Evolutionary conservation across 1,140 invertebrate genomes (phyloP), one percentile per base, ranked within the genome.

Genomic region (Caenorhabditis briggsae): DNA sequence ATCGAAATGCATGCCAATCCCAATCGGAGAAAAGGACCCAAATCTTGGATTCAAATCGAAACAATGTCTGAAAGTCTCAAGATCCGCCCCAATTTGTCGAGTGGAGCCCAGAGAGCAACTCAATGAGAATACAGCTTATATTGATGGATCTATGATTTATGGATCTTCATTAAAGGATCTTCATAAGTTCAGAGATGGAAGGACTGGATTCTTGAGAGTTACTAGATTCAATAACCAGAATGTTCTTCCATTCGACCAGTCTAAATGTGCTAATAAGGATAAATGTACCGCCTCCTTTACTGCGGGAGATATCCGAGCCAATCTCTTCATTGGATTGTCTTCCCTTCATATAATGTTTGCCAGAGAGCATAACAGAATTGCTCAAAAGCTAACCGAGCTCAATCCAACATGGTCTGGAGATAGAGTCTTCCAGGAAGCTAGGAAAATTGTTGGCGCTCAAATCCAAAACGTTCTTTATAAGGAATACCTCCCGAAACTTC

Each of bases 361-460:
- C 12, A 65, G 91, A 16, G 91, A 92, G 89, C 91, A 92, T 70
- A 92, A 92, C 86, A 88, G 90, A 82, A 83, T 90, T n/a, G 90
- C 90, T n/a, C 82, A 74, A 14, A 64, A 84, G 11, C 85, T 90
- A 1, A 88, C 89, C 55, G 50, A 82, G 25, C 84, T 91, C 50
- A 91, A 91, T 74, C 83, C 89, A 11, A 58, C 33, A 23, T 91
- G 90, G 90, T 89, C 48, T 59, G 91, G 91, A 23, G 89, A 88
- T 50, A 59, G 88, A 43, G 56, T 89, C 8, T 88, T 88, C 86
- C 93, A 94, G 90, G 94, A 94, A 90, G 90, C 93, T 7, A 91
- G 94, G 86, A 94, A 94, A 89, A 94, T 94, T 33, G 89, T 94
- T 43, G 94, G 93, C 20, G 94, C 94, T 23, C 14, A 92, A 61